phyloP scores from a whole-genome alignment of 2,888 invertebrate species.

The Pogonocherus hispidulus region DNA sequence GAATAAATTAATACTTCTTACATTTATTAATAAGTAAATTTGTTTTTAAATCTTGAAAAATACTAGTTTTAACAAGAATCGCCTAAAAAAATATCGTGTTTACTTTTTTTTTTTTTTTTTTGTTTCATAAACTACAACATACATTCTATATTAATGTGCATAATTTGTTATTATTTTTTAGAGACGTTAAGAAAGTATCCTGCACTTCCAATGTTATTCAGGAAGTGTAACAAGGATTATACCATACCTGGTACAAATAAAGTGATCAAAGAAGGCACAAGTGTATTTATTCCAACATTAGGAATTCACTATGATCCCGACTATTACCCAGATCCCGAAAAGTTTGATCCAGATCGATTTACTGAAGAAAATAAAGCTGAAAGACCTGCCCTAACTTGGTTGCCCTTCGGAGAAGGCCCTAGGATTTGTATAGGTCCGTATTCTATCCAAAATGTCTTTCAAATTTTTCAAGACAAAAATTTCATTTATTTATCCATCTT shows the following conservation, averaged over 20 bases:
- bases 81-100: too few species aligned
- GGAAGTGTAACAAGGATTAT: constrained; percentile 54
- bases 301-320: constrained; percentile 60
- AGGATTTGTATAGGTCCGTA: constrained; percentile 45
- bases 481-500: too few species aligned
- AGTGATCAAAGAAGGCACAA: constrained; percentile 58
- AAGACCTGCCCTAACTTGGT: constrained; percentile 32
- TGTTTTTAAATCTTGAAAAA: neutral
- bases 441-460: too few species aligned
- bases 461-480: too few species aligned
- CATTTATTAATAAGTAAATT: neutral
- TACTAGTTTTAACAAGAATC: too few species aligned
- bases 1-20: neutral
- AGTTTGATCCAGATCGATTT: constrained; percentile 47
- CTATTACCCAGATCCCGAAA: constrained; percentile 57
- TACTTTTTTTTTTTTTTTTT: too few species aligned
- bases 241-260: constrained; percentile 57
- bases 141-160: too few species aligned
- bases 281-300: constrained; percentile 52
- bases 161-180: too few species aligned
- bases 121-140: too few species aligned
- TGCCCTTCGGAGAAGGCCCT: constrained; percentile 48
- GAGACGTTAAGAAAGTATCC: constrained; percentile 64
- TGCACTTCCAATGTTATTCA: constrained; percentile 47
- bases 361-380: constrained; percentile 46